Evolutionary conservation across 2,113 vertebrate species (phyloP), one percentile per base, ranked within the genome.

Genomic region (Hiodon tergisus): DNA sequence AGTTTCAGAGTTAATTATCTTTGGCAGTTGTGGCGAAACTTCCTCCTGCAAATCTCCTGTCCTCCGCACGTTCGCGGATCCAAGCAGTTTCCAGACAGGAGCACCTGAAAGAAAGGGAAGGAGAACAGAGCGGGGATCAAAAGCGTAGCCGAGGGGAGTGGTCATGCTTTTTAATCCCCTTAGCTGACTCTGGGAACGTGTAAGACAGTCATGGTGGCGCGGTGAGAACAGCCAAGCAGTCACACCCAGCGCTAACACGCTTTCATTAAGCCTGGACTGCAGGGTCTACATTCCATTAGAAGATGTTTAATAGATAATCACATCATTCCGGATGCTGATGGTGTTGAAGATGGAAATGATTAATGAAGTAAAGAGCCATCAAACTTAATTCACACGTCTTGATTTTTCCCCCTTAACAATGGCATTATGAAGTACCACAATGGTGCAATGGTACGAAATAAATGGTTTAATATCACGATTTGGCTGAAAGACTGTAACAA

Each of bases 1-100:
- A 74, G 79, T 81, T 81, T 81, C 80, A 76, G 71, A 80, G 69
- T 81, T 81, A 80, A 83, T 85, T 83, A 81, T 83, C 78, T 83
- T 71, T 60, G 55, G 67, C 46, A 69, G 72, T 74, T 31, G 69
- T 66, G 75, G 75, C 71, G 66, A 79, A 79, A 78, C 72, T 76
- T 77, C 69, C 52, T 52, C 47, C 53, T 53, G 53, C 13, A 50
- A 50, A 67, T 75, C 75, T 52, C 73, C 46, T 57, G 13, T 5
- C 11, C 31, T n/a, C 57, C 16, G 4, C 48, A 47, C 11, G 57
- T 17, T 71, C 54, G 50, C 57, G 6, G 66, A 58, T 14, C 54
- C 6, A 63, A 63, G 17, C 16, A 14, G 51, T 55, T 48, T 8
- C 69, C 55, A 58, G 31, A 55, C 52, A 1, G 72, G 65, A n/a